Conservation (phyloP, 2,113 vertebrate genomes). For the Todiramphus chloris region DNA sequence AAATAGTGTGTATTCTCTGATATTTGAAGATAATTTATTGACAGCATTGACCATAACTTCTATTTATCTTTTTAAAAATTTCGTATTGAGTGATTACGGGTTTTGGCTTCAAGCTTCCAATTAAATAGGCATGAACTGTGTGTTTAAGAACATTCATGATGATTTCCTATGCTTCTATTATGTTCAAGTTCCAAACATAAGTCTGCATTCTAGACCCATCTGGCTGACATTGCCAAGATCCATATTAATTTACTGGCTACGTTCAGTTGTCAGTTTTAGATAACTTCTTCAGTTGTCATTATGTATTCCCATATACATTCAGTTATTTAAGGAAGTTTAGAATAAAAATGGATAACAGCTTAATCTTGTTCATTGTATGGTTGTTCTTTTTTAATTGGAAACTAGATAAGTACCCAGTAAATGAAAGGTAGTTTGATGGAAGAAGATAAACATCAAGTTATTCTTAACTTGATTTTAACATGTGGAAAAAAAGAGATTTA, state of each 20-base stretch:
- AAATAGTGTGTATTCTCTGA: background rate
- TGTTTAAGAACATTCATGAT: conserved; percentile 50
- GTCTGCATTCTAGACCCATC: conserved; percentile 40
- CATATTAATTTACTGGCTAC: conserved; percentile 63
- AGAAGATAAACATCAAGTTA: conserved; percentile 30
- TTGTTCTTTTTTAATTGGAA: conserved; percentile 48
- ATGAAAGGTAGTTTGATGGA: conserved; percentile 2
- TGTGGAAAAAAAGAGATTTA: conserved; percentile 21
- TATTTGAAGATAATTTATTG: conserved; percentile 6
- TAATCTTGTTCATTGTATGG: conserved; percentile 13
- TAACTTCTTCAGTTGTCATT: conserved; percentile 42
- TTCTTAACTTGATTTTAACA: conserved; percentile 24
- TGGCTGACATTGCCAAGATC: conserved; percentile 42
- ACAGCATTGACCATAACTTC: background rate
- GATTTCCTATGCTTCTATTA: conserved; percentile 68
- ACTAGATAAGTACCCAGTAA: conserved; percentile 38
- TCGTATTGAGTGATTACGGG: background rate
- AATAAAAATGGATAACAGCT: conserved; percentile 26
- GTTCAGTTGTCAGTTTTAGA: conserved; percentile 52
- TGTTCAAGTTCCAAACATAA: conserved; percentile 46
- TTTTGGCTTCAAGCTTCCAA: conserved; percentile 41
- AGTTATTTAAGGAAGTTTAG: conserved; percentile 61
- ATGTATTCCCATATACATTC: background rate
- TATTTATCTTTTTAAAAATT: background rate
- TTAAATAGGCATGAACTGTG: conserved; percentile 42